Evolutionary conservation across 2,113 vertebrate species (phyloP), one percentile per base, ranked within the genome.

Genomic region (Suricata suricatta): DNA sequence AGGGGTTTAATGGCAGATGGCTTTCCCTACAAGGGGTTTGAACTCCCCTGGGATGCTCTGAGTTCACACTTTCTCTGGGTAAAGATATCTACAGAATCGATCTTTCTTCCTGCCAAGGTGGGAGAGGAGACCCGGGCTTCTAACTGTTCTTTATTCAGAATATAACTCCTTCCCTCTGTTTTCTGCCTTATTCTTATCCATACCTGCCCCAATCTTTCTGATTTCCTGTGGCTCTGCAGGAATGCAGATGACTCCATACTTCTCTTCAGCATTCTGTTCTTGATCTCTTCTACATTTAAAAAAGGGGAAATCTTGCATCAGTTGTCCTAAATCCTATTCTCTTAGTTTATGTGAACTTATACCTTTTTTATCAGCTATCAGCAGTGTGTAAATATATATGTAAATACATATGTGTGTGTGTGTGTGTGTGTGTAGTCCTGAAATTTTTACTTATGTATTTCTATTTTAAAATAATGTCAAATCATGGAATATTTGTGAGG

Each of bases 401-500:
- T 90, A 9, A 7, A 72, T 21, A 21, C 21, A 57, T 21, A 57
- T 41, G 41, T 41, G 41, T 41, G 41, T 41, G 9, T 4, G 16
- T 9, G 44, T 35, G 14, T 50, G 13, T 50, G 13, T 50, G 23
- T 90, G 5, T 16, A 54, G 16, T 27, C 33, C 21, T 66, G 31
- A 85, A 84, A n/a, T 8, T 4, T 85, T 69, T 86, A 64, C 31
- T 84, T 82, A 84, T 63, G 35, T 44, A 31, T 64, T 84, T 44
- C 38, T 64, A 64, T 29, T 44, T 84, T 84, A 25, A 41, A 44
- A 64, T 83, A 19, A 63, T 64, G 16, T 87, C 85, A 71, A 87
- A 87, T 71, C n/a, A 71, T 44, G 31, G 41, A 85, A n/a, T 74
- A 88, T 35, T 88, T 72, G 16, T 74, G 86, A 88, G 50, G 38